These are phyloP conservation scores for Chiloscyllium punctatum DNA, from an alignment of 2,797 vertebrate genomes.

Conservation along the genomic window DNA sequence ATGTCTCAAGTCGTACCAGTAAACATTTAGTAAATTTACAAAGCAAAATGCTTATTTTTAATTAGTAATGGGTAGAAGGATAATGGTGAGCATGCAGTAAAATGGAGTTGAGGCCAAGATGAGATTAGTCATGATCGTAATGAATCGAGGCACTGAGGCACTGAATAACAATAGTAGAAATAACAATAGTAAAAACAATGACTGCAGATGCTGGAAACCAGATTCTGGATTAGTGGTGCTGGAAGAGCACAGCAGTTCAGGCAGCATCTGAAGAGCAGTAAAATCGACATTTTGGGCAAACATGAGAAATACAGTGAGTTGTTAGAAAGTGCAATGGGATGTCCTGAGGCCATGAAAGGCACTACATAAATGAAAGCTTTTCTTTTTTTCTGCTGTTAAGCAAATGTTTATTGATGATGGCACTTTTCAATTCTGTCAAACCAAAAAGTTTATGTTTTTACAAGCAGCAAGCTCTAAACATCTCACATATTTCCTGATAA, in stretches of 20 bases:
- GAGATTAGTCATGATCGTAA: too few relatives aligned
- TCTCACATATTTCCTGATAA: not conserved
- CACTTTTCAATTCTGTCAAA: not conserved
- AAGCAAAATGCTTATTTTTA: too few relatives aligned
- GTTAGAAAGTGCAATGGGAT: not conserved
- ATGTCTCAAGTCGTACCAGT: not conserved
- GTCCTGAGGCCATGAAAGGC: not conserved
- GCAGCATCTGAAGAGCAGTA: too few relatives aligned
- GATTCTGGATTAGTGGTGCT: too few relatives aligned
- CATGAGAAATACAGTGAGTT: not conserved
- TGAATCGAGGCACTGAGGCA: too few relatives aligned
- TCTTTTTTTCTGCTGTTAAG: not conserved
- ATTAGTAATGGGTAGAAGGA: too few relatives aligned
- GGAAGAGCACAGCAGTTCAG: too few relatives aligned
- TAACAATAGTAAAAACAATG: too few relatives aligned
- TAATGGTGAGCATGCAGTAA: too few relatives aligned
- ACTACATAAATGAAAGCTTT: not conserved
- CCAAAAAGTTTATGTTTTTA: not conserved
- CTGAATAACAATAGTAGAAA: not conserved
- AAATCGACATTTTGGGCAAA: too few relatives aligned
- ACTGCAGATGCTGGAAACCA: too few relatives aligned
- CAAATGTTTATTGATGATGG: not conserved
- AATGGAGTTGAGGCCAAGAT: too few relatives aligned
- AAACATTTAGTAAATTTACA: not conserved
- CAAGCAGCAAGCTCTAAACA: not conserved